Conservation (phyloP, 2,113 vertebrate genomes). For the Corydoras sp. region DNA sequence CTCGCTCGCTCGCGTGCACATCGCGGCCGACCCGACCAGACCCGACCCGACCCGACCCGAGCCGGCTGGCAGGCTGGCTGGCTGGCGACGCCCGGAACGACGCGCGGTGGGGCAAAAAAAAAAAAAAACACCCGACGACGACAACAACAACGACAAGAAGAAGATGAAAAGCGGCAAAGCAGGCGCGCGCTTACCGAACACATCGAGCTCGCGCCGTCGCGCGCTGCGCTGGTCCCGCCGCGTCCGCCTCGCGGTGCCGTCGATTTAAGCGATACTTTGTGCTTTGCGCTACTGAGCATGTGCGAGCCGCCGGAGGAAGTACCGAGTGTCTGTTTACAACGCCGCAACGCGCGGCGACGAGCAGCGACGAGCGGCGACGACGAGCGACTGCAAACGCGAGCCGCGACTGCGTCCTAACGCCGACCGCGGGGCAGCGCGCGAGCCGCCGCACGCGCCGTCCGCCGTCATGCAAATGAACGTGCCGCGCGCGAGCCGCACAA, state of each 20-base stretch:
- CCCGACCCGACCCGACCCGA: background rate
- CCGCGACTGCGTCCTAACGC: too few species aligned
- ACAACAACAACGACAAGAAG: background rate
- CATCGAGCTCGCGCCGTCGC: slow-evolving; percentile 31
- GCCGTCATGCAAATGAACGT: too few species aligned
- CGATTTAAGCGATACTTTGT: slow-evolving; percentile 38
- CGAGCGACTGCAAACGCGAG: too few species aligned
- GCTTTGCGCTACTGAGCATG: slow-evolving; percentile 40
- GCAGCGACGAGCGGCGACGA: too few species aligned
- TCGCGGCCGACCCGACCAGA: background rate
- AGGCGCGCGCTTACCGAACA: slow-evolving; percentile 21
- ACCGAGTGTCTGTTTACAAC: slow-evolving; percentile 11
- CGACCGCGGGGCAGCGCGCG: too few species aligned
- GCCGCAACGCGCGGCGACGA: background rate
- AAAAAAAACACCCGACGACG: background rate
- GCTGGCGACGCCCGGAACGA: background rate
- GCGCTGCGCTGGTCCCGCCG: slow-evolving; percentile 24
- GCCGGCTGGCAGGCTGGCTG: too few species aligned
- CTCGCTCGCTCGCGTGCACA: slow-evolving; percentile 3
- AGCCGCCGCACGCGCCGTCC: too few species aligned
- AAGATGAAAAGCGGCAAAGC: too few species aligned
- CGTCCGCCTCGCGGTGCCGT: slow-evolving; percentile 20
- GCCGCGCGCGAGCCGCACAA: too few species aligned
- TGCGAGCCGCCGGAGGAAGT: slow-evolving; percentile 30
- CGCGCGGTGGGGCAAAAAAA: background rate